phyloP scores from a whole-genome alignment of 1,140 invertebrate species.

The Aphelenchoides besseyi region DNA sequence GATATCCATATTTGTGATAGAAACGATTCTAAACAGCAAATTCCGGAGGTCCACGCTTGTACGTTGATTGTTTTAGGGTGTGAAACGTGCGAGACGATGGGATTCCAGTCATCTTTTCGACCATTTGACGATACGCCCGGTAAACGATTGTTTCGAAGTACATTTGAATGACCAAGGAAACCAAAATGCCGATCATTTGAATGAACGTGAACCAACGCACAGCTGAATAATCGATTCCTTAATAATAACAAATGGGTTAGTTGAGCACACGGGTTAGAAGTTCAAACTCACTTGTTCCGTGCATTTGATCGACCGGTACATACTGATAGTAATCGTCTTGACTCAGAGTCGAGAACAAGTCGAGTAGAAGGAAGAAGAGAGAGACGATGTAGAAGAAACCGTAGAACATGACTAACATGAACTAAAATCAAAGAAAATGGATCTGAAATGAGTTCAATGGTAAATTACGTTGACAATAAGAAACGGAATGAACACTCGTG shows the following conservation, averaged over 20 bases:
- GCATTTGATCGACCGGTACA: conserved; percentile 5
- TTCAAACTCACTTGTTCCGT: conserved; percentile 8
- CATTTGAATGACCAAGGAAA: conserved; percentile 12
- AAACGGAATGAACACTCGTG: conserved; percentile 10
- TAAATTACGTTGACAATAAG: conserved; percentile 11
- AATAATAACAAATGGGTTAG: not conserved
- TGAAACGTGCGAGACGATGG: conserved; percentile 7
- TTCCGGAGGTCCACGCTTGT: not conserved
- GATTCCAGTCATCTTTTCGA: conserved; percentile 2
- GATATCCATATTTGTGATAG: no score
- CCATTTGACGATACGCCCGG: conserved; percentile 10
- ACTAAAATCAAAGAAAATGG: not conserved
- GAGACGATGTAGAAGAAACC: conserved; percentile 21
- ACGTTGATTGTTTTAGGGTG: conserved; percentile 1
- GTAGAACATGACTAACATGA: conserved; percentile 17
- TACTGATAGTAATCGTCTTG: not conserved
- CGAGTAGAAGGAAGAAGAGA: conserved; percentile 4
- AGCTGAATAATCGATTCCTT: conserved; percentile 1
- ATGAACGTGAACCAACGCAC: conserved; percentile 19
- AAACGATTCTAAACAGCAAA: not conserved
- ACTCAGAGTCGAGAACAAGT: conserved; percentile 11
- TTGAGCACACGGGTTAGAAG: no score
- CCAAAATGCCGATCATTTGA: conserved; percentile 13
- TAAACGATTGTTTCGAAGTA: conserved; percentile 16
- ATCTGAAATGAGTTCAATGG: not conserved